Conservation (phyloP, 2,888 invertebrate species). For the Lepas anatifera region DNA sequence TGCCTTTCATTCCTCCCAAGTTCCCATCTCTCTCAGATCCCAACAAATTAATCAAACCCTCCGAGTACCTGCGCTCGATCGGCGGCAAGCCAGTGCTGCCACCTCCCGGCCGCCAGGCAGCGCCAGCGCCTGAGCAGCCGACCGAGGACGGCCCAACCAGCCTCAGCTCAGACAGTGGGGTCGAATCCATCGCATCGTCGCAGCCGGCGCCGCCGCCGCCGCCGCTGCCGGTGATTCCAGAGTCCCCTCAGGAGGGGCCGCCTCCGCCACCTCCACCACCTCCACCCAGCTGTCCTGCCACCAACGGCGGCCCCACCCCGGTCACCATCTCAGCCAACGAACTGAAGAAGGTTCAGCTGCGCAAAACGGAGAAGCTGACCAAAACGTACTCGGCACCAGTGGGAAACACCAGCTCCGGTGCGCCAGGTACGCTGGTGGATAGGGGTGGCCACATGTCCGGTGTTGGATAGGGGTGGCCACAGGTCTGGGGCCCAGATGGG, state of each 20-base stretch:
- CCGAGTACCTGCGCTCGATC: conserved; percentile 79
- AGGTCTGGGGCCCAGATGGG: too few species aligned
- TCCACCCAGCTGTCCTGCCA: not conserved
- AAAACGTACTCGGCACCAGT: conserved; percentile 71
- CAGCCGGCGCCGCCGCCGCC: conserved; percentile 17
- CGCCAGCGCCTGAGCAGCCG: not conserved
- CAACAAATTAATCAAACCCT: conserved; percentile 78
- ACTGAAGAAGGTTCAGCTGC: conserved; percentile 65
- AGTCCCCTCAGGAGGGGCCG: conserved; percentile 32
- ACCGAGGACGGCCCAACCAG: conserved; percentile 16
- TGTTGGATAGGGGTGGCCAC: too few species aligned
- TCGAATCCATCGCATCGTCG: conserved; percentile 12
- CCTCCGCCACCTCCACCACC: conserved; percentile 28
- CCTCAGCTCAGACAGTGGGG: conserved; percentile 14
- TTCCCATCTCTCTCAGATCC: conserved; percentile 49
- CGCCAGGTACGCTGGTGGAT: not conserved
- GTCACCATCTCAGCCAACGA: conserved; percentile 79
- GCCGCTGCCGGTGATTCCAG: conserved; percentile 21
- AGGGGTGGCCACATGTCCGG: too few species aligned
- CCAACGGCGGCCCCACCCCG: conserved; percentile 37
- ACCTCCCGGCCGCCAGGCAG: not conserved
- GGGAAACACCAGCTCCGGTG: conserved; percentile 8
- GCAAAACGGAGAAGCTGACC: conserved; percentile 56
- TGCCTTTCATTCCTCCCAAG: conserved; percentile 83
- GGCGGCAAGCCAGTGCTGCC: conserved; percentile 33